Conservation (phyloP, 2,888 invertebrate species). For the Drosophila anomalata region DNA sequence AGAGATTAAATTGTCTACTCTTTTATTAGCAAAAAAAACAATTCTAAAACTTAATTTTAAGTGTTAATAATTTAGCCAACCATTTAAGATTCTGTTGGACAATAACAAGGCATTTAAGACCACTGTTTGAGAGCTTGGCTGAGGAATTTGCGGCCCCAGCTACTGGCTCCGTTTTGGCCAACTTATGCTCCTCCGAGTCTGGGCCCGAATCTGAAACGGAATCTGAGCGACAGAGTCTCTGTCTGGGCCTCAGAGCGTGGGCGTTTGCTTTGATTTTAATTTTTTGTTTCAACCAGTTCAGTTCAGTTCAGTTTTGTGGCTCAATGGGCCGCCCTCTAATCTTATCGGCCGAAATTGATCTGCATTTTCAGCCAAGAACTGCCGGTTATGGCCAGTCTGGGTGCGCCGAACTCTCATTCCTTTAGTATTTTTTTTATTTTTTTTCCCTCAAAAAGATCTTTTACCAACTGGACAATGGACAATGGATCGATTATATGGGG, state of each 20-base stretch:
- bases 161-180: constrained; percentile 25
- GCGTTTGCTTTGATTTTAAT: constrained; percentile 52
- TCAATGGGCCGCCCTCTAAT: constrained; percentile 71
- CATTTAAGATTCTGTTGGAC: too few species aligned
- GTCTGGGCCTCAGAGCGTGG: constrained; percentile 51
- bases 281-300: not conserved
- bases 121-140: constrained; percentile 15
- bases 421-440: not conserved
- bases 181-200: constrained; percentile 2
- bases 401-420: constrained; percentile 31
- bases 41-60: too few species aligned
- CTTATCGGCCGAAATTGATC: constrained; percentile 71
- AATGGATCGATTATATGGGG: constrained; percentile 13
- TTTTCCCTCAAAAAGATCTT: not conserved
- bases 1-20: too few species aligned
- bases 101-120: not conserved
- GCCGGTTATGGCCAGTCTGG: constrained; percentile 17
- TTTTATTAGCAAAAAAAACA: too few species aligned
- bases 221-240: not conserved
- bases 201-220: not conserved
- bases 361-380: constrained; percentile 39
- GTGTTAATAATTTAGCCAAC: too few species aligned
- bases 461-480: constrained; percentile 9
- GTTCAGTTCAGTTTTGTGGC: constrained; percentile 20
- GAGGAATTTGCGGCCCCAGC: constrained; percentile 23